These are phyloP conservation scores for Plutomurus gul DNA, from an alignment of 1,140 invertebrate species.

Conservation along the genomic window DNA sequence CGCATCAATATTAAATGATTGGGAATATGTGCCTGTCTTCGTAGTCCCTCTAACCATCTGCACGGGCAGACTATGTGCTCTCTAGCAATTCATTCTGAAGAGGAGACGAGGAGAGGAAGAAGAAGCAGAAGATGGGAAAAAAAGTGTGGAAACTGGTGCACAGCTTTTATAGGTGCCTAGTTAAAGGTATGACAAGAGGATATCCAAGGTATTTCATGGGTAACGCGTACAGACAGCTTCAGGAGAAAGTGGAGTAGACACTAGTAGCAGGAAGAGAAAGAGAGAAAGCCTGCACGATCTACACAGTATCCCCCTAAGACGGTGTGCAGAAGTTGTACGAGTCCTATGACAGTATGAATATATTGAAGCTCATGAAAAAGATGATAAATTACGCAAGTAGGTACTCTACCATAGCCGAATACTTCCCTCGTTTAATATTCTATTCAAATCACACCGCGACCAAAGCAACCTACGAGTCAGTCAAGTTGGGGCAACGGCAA, in stretches of 20 bases:
- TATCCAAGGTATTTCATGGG: not conserved
- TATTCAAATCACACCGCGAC: slow-evolving; percentile 20
- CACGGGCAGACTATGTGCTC: no score
- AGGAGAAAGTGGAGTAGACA: not conserved
- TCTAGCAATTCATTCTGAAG: not conserved
- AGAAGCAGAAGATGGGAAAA: no score
- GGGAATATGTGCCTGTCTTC: no score
- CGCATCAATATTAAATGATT: no score
- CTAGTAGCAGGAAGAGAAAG: not conserved
- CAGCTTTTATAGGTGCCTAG: not conserved
- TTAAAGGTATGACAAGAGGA: not conserved
- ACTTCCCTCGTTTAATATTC: slow-evolving; percentile 20
- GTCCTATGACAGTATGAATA: slow-evolving; percentile 17
- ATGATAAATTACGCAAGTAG: slow-evolving; percentile 5
- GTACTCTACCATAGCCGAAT: slow-evolving; percentile 12
- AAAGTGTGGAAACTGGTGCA: no score
- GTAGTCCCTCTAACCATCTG: no score
- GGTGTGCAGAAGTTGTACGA: not conserved
- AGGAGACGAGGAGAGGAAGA: no score
- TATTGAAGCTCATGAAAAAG: slow-evolving; percentile 16
- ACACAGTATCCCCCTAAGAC: no score
- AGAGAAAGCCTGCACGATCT: no score
- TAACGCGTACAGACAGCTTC: not conserved
- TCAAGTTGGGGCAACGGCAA: not conserved
- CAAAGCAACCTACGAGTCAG: slow-evolving; percentile 16